These are phyloP conservation scores for Mastigias papua DNA, from an alignment of 30 jellyfish, hydroid and myxozoan genomes.

Conservation along the genomic window DNA sequence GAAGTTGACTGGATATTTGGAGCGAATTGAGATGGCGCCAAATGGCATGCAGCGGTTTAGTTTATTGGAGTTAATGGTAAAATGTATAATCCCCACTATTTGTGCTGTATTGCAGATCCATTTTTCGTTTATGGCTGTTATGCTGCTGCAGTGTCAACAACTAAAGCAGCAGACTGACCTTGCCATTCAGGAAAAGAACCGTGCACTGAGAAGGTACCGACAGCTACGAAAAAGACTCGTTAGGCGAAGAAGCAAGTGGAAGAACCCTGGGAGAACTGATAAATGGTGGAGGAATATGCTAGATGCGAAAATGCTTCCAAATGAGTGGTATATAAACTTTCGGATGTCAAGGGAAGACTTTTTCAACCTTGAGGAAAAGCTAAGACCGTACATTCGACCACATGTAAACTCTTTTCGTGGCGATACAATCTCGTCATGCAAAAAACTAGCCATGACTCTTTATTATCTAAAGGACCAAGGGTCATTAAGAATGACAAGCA, in stretches of 20 bases:
- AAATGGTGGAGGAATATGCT: constrained; percentile 19
- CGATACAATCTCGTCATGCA: no score
- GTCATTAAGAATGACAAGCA: no score
- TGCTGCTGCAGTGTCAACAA: constrained; percentile 34
- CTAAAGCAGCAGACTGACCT: no score
- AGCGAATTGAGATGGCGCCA: constrained; percentile 67
- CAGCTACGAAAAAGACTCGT: neutral
- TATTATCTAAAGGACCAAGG: no score
- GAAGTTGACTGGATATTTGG: no score
- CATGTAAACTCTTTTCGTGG: no score
- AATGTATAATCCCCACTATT: constrained; percentile 39
- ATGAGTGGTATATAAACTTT: constrained; percentile 25
- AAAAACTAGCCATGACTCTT: no score
- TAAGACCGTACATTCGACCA: no score
- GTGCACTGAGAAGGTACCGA: constrained; percentile 24
- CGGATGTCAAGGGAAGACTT: constrained; percentile 48
- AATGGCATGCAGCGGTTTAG: constrained; percentile 15
- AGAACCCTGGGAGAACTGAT: constrained; percentile 35
- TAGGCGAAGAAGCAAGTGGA: neutral
- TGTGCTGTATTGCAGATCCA: constrained; percentile 33
- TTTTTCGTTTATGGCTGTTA: constrained; percentile 24
- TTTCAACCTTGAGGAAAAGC: no score
- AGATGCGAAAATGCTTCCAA: constrained; percentile 16
- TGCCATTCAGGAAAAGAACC: neutral
- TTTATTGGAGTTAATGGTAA: constrained; percentile 28